Conservation (phyloP, 64 coral and sea anemone genomes). For the Catalaphyllia jardinei region DNA sequence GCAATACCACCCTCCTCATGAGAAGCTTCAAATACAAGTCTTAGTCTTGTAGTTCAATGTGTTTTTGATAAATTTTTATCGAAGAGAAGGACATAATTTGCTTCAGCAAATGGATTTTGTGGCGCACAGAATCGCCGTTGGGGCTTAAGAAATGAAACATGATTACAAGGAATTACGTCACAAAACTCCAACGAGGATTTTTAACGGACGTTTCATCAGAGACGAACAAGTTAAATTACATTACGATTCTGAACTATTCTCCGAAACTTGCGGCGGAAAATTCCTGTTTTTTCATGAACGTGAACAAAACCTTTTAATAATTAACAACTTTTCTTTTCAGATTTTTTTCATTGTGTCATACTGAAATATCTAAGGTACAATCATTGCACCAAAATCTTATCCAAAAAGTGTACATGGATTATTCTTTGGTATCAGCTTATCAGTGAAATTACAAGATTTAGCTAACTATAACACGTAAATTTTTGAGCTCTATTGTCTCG, state of each 20-base stretch:
- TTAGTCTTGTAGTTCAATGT: neutral
- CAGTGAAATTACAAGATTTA: neutral
- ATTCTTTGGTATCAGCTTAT: neutral
- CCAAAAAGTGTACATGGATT: neutral
- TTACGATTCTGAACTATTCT: neutral
- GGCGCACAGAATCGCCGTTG: neutral
- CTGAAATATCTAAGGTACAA: neutral
- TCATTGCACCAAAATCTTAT: neutral
- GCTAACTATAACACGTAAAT: neutral
- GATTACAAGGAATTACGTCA: neutral
- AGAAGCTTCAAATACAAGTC: neutral
- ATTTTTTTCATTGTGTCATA: neutral
- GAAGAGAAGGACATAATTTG: neutral
- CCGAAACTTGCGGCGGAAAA: neutral
- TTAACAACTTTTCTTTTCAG: slow-evolving; percentile 1
- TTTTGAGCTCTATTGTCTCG: neutral
- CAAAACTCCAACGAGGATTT: neutral
- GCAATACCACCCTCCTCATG: no score
- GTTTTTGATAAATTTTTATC: neutral
- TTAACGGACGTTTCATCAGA: neutral
- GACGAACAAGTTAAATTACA: neutral
- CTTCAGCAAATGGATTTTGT: neutral
- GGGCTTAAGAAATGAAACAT: neutral
- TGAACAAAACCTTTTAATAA: slow-evolving; percentile 24
- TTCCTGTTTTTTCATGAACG: neutral